Conservation (phyloP, 2,888 invertebrate genomes). For the Cryptus viduatorius region DNA sequence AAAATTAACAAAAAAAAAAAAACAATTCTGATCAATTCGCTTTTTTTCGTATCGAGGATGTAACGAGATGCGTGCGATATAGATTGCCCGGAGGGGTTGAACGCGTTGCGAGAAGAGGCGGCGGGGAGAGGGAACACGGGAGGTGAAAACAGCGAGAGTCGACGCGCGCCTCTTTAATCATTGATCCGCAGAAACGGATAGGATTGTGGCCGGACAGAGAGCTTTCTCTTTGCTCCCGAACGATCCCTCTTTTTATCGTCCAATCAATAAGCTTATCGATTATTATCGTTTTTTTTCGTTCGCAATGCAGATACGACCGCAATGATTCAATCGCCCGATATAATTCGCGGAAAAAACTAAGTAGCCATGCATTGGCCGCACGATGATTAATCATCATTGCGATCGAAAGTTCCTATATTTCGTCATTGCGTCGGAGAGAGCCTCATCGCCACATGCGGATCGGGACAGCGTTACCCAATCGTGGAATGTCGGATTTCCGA, state of each 20-base stretch:
- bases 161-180: slow-evolving; percentile 67
- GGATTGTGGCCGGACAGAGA: slow-evolving; percentile 31
- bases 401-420: slow-evolving; percentile 5
- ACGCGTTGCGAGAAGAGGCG: background rate
- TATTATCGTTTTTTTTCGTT: background rate
- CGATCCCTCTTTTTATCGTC: slow-evolving; percentile 1
- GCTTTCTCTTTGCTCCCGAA: background rate
- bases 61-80: background rate
- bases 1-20: too few relatives aligned
- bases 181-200: slow-evolving; percentile 63
- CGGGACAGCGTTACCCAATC: background rate
- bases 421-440: background rate
- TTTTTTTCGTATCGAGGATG: background rate
- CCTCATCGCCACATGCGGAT: background rate
- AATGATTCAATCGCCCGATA: background rate
- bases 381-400: background rate
- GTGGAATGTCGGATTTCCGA: too few relatives aligned
- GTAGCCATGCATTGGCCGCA: background rate
- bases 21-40: background rate
- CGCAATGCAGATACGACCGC: background rate
- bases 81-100: slow-evolving; percentile 19
- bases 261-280: slow-evolving; percentile 19
- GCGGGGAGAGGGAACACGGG: slow-evolving; percentile 5
- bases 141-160: slow-evolving; percentile 32
- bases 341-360: background rate